Base-by-base conservation (phyloP, 2,888 invertebrate genomes). In the Seladonia tumulorum region DNA sequence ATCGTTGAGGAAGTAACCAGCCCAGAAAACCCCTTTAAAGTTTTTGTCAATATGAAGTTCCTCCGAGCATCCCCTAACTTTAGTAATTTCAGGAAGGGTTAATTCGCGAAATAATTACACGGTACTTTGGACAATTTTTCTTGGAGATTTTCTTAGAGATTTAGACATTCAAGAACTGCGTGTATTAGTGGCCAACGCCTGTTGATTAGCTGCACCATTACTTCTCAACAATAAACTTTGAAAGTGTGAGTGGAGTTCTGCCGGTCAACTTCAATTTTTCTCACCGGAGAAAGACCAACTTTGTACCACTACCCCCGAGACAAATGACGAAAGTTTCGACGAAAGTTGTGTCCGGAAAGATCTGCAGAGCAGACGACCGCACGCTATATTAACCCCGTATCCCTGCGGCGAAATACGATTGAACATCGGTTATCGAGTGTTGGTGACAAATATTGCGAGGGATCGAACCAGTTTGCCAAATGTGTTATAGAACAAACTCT, bases 301-400 rank as follows among this genome's bases (percentile, higher is more conserved):
- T 66, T 18, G 35, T 1, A 66, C 66, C 22, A 22, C 66, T 22
- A 53, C 18, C 35, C 35, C 10, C 66, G 35, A 66, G 66, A 66
- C 66, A 66, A 66, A 66, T 29, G 66, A 35, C 22, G 35, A 66
- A 66, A 66, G 66, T 66, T 66, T 66, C 66, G 35, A 35, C 8
- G 66, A 29, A 66, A 66, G 66, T 66, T 66, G 35, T 66, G 35
- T 10, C 66, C 18, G 66, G 66, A 66, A 35, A 66, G 66, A 66
- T 66, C 66, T 8, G 66, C 66, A 18, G 66, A 66, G 66, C 35
- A 18, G 53, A 3, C 53, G 35, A 66, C 66, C 66, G 66, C 66
- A 66, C 66, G 66, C 66, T 66, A 66, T 66, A 66, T 66, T 66
- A 66, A 66, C 66, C 66, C 35, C 35, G 66, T 53, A n/a, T 35